phyloP scores from a whole-genome alignment of 2,888 invertebrate genomes.

The Parelbella ahira region DNA sequence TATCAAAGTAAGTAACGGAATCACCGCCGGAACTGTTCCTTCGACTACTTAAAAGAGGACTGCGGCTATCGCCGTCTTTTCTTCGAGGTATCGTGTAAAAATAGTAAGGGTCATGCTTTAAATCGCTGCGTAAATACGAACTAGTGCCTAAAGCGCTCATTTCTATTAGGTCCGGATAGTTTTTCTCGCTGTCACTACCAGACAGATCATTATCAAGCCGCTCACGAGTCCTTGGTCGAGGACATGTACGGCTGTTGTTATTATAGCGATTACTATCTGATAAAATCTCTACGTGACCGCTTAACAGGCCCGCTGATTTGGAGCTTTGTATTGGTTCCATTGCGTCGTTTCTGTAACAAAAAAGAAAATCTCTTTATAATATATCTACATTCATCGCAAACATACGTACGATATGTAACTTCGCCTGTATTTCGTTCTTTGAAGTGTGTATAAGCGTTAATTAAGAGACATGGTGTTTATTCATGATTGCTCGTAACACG shows the following conservation, averaged over 20 bases:
- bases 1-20: conserved; percentile 72
- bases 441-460: conserved; percentile 15
- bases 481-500: conserved; percentile 17
- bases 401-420: neutral
- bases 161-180: conserved; percentile 80
- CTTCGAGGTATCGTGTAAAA: conserved; percentile 85
- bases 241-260: conserved; percentile 61
- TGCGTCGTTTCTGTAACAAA: conserved; percentile 62
- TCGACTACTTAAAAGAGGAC: conserved; percentile 86
- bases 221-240: conserved; percentile 59
- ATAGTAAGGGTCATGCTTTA: conserved; percentile 68
- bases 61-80: conserved; percentile 85
- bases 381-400: too few species aligned
- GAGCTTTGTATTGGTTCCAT: conserved; percentile 80
- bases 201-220: conserved; percentile 73
- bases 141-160: conserved; percentile 69
- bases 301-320: conserved; percentile 70
- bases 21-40: conserved; percentile 87
- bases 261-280: conserved; percentile 64
- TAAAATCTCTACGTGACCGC: conserved; percentile 59
- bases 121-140: conserved; percentile 60
- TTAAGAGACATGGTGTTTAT: conserved; percentile 21
- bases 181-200: conserved; percentile 75
- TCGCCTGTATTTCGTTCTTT: conserved; percentile 4
- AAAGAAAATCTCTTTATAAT: conserved; percentile 21